These are phyloP conservation scores for Tapirus indicus DNA, from an alignment of 2,797 vertebrate species.

Conservation along the genomic window DNA sequence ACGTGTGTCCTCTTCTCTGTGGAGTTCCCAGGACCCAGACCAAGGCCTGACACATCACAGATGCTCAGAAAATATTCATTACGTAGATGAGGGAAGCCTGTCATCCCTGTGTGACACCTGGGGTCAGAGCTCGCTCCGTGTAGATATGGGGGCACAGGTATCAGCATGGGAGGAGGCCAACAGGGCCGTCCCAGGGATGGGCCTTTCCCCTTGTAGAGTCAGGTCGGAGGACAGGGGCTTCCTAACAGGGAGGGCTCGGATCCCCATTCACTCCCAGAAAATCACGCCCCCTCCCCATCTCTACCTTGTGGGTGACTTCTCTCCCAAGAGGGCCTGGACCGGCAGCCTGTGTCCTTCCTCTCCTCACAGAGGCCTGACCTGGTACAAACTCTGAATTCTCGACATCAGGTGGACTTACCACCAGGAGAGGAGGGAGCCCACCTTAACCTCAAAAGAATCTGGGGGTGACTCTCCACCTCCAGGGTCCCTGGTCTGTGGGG, in stretches of 20 bases:
- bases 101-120: no score
- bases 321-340: no score
- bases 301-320: neutral
- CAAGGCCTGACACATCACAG: no score
- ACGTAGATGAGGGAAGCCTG: no score
- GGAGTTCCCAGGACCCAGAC: no score
- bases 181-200: neutral
- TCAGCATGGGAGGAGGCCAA: neutral
- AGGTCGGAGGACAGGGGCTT: neutral
- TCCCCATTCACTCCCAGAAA: neutral
- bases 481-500: neutral
- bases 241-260: neutral
- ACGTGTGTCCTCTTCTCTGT: no score
- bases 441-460: neutral
- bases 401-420: neutral
- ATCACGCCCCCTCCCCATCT: no score
- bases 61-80: no score
- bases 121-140: no score
- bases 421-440: neutral
- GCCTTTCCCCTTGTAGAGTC: neutral
- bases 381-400: neutral
- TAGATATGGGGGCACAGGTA: neutral
- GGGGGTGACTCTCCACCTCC: no score
- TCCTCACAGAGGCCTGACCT: neutral
- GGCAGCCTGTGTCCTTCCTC: neutral